Base-by-base conservation (phyloP, 2,797 vertebrate genomes). In the Malurus leucopterus region DNA sequence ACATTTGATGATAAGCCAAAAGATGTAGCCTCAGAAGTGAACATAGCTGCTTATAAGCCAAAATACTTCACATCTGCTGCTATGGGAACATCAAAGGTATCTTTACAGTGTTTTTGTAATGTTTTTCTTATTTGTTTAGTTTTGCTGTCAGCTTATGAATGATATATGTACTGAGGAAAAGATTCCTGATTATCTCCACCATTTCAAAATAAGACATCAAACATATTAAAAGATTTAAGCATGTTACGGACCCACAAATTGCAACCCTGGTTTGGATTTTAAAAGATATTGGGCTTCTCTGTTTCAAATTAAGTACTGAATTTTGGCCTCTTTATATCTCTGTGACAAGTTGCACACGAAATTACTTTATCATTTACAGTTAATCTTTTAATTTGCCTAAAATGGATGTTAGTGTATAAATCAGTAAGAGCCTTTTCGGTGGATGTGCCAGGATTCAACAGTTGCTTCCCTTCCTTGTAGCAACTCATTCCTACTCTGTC, bases 51-150 rank as follows among this genome's bases (percentile, higher is more conserved):
- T 22, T 99, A 99, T 97, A 97, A 98, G n/a, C 99, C 99, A 78
- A 99, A 99, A 87, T 97, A 98, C 74, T 99, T 99, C 96, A 98
- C 97, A 88, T 98, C 98, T 49, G 96, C 98, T 30, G 98, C 98
- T 40, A 93, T 97, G 84, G 95, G 98, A 69, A 99, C 98, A 26
- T 98, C 99, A 24, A 99, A 99, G 98, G 99, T 99, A 95, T 63
- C 92, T 94, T 88, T 82, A 76, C 53, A 78, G 14, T 90, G 84
- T 69, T 93, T 95, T 84, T 89, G 20, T 86, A 76, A 84, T 74
- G 43, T 63, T 92, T 65, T 93, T 75, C 23, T 53, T 22, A 85
- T 51, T 76, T 82, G 47, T 94, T 93, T 87, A 41, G 22, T 43
- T 89, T 87, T 89, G 40, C 70, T 88, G 73, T 92, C 78, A 53